Evolutionary conservation across 2,113 vertebrate genomes (phyloP).

Genomic region (Dinomys branickii): DNA sequence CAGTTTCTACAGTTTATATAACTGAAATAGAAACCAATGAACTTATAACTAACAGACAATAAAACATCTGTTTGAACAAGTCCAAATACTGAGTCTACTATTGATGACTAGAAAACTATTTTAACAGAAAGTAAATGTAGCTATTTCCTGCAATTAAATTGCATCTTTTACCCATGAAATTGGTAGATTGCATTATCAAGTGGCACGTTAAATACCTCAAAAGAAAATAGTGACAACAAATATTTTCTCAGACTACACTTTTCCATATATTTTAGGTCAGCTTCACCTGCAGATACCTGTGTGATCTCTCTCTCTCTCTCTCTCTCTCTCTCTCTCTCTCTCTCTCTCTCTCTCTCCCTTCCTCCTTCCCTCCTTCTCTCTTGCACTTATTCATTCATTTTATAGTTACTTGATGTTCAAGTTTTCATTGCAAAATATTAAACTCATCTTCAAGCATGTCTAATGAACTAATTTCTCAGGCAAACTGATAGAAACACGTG

Average conservation of each 20-base stretch:
- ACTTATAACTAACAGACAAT: background rate
- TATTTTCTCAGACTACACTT: background rate
- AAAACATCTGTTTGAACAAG: background rate
- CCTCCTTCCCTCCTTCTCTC: no score
- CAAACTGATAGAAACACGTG: background rate
- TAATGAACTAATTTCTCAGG: background rate
- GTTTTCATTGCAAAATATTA: background rate
- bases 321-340: background rate
- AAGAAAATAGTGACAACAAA: background rate
- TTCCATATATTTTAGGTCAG: background rate
- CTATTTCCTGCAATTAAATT: background rate
- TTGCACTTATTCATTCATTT: conserved; percentile 4
- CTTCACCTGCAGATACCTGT: background rate
- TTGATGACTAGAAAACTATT: background rate
- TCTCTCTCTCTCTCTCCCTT: background rate
- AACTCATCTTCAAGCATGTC: background rate
- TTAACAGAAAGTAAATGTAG: background rate
- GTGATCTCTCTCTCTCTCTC: background rate
- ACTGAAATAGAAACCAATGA: background rate
- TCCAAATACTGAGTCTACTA: background rate
- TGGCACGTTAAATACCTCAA: background rate
- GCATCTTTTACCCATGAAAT: background rate
- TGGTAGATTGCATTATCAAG: background rate
- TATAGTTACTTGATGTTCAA: background rate
- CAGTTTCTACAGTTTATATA: background rate